Conservation (phyloP, 2,888 invertebrate species). For the Pollenia labialis region DNA sequence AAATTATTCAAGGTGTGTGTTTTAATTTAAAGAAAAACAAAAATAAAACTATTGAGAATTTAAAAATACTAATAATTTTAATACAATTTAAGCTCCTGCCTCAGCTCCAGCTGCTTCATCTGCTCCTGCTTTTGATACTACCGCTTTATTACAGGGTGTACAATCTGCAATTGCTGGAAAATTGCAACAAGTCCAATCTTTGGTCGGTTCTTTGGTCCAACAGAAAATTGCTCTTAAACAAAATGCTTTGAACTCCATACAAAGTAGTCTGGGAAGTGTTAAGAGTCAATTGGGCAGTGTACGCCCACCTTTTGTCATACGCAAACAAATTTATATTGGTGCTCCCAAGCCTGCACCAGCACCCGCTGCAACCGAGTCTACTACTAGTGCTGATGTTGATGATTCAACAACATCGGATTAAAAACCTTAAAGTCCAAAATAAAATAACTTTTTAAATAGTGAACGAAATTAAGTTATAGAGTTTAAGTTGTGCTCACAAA, state of each 20-base stretch:
- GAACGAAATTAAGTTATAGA: conserved; percentile 25
- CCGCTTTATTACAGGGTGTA: conserved; percentile 64
- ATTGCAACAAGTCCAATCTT: conserved; percentile 65
- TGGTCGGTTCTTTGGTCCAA: conserved; percentile 67
- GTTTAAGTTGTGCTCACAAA: conserved; percentile 20
- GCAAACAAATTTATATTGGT: conserved; percentile 63
- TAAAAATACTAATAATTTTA: neutral
- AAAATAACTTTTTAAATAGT: neutral
- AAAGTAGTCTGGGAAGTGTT: conserved; percentile 59
- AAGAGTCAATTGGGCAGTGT: conserved; percentile 55
- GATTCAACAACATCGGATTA: conserved; percentile 45
- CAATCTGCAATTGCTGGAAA: conserved; percentile 64
- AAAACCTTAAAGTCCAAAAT: conserved; percentile 19
- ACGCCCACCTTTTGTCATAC: conserved; percentile 46
- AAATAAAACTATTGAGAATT: conserved; percentile 2
- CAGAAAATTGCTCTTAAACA: conserved; percentile 69
- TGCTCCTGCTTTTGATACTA: conserved; percentile 62
- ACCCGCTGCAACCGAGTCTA: conserved; percentile 44
- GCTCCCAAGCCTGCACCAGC: conserved; percentile 43
- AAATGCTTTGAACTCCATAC: conserved; percentile 68
- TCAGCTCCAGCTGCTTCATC: conserved; percentile 28
- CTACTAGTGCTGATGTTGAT: conserved; percentile 49
- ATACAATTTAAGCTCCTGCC: conserved; percentile 50
- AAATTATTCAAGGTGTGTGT: conserved; percentile 67
- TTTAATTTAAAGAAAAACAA: neutral